Percentiles rank a stretch among this genome's conserved stretches.
These are phyloP conservation scores for Todiramphus saurophagus DNA, from an alignment of 2,113 vertebrate species.

Conservation along the genomic window DNA sequence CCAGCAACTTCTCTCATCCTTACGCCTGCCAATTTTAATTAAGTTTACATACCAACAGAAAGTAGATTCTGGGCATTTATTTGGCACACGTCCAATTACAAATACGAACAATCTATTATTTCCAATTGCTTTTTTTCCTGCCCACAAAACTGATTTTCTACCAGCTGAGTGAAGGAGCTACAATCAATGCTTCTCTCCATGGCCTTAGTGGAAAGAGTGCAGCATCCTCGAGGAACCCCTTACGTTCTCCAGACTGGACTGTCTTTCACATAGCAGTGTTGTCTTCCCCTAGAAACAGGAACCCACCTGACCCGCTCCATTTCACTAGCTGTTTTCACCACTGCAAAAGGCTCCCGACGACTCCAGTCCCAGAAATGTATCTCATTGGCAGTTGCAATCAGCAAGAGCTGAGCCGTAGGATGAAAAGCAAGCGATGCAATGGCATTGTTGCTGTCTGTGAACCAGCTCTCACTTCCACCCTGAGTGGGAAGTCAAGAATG, in stretches of 20 bases:
- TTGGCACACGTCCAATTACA: neutral
- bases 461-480: slow-evolving; percentile 99
- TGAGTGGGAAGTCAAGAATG: slow-evolving; percentile 67
- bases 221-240: neutral
- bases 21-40: neutral
- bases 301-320: slow-evolving; percentile 94
- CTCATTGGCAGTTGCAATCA: slow-evolving; percentile 97
- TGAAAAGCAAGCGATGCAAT: slow-evolving; percentile 98
- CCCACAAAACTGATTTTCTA: neutral
- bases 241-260: neutral
- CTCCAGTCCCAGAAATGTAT: slow-evolving; percentile 99
- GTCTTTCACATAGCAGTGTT: neutral
- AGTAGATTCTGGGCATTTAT: neutral
- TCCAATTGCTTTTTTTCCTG: neutral
- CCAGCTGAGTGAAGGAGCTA: neutral
- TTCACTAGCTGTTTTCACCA: slow-evolving; percentile 96
- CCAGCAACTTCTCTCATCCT: neutral
- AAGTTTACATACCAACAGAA: neutral
- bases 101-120: neutral
- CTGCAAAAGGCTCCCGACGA: slow-evolving; percentile 94
- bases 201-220: neutral
- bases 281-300: neutral
- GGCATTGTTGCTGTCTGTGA: slow-evolving; percentile 96
- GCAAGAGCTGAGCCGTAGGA: slow-evolving; percentile 95
- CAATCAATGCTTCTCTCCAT: neutral